Evolutionary conservation across 2,888 invertebrate species (phyloP).

Genomic region (Hartigia nigra): DNA sequence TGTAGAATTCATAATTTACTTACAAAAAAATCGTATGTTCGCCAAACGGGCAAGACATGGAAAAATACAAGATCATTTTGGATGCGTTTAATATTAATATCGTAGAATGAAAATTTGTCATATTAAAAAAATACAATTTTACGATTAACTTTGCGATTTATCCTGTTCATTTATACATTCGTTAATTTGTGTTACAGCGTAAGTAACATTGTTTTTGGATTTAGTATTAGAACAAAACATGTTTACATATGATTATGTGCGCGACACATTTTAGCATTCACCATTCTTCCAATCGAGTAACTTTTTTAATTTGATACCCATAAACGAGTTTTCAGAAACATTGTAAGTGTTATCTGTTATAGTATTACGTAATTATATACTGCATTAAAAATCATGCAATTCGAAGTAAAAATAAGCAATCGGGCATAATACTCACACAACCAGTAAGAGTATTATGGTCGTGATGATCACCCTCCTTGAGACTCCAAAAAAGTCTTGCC

Average conservation of each 20-base stretch:
- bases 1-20: conserved; percentile 6
- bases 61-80: conserved; percentile 2
- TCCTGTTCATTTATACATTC: not conserved
- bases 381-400: not conserved
- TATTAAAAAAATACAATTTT: not conserved
- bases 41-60: not conserved
- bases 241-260: not conserved
- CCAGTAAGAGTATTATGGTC: conserved; percentile 57
- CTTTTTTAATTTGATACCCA: not conserved
- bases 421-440: conserved; percentile 55
- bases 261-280: not conserved
- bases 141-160: not conserved
- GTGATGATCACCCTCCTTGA: conserved; percentile 61
- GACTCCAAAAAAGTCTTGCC: conserved; percentile 71
- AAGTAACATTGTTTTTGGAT: not conserved
- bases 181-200: not conserved
- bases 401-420: not conserved
- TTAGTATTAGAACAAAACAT: not conserved
- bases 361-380: not conserved
- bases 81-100: not conserved
- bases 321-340: not conserved
- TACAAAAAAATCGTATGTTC: conserved; percentile 8
- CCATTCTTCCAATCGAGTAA: not conserved
- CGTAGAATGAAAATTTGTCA: not conserved
- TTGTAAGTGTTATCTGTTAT: not conserved